Conservation (phyloP, 64 coral and sea anemone species). For the Catalaphyllia jardinei region DNA sequence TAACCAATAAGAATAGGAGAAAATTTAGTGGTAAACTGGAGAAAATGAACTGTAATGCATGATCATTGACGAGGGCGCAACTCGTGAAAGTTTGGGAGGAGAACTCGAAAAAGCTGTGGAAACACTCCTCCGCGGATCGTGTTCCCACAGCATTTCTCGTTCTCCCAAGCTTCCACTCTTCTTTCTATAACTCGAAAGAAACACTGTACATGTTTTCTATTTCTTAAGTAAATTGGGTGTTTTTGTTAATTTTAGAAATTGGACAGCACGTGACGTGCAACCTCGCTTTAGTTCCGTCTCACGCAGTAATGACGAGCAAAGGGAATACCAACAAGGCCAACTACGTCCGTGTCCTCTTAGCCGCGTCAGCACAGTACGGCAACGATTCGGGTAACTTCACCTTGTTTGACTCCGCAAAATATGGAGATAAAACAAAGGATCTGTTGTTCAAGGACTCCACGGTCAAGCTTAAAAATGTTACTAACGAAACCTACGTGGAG, state of each 20-base stretch:
- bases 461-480: slow-evolving; percentile 34
- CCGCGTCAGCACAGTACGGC: neutral
- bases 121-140: too few species aligned
- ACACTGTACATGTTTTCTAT: too few species aligned
- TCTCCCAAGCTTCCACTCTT: too few species aligned
- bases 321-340: neutral
- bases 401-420: neutral
- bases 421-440: neutral
- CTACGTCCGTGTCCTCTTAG: neutral
- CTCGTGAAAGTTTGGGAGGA: too few species aligned
- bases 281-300: neutral
- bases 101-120: too few species aligned
- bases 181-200: too few species aligned
- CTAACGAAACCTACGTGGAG: neutral
- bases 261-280: neutral
- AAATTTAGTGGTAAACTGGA: too few species aligned
- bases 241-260: neutral
- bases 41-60: too few species aligned
- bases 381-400: neutral
- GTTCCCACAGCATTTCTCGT: too few species aligned
- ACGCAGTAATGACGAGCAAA: slow-evolving; percentile 13
- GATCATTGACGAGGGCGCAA: too few species aligned
- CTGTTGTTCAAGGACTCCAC: slow-evolving; percentile 81
- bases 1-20: too few species aligned
- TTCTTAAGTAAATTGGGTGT: too few species aligned